These are phyloP conservation scores for Cygnus olor DNA, from an alignment of 2,797 vertebrate species.

Conservation along the genomic window DNA sequence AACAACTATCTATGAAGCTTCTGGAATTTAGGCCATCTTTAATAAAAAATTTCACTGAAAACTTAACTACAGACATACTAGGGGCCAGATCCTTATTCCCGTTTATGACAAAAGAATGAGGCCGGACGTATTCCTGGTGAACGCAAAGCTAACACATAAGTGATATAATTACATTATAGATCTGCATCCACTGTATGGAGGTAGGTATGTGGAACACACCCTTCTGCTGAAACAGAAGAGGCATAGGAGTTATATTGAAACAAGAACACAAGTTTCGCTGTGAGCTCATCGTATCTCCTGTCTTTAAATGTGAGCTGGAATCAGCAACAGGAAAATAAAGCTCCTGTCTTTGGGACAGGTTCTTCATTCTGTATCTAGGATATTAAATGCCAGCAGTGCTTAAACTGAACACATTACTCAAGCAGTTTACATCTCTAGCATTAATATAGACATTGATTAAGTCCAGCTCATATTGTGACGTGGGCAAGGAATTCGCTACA, in stretches of 20 bases:
- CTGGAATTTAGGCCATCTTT: not conserved
- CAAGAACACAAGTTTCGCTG: not conserved
- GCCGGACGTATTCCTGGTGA: not conserved
- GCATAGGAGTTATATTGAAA: not conserved
- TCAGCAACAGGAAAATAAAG: not conserved
- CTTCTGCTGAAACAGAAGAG: not conserved
- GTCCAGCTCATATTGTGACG: not conserved
- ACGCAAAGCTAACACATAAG: not conserved
- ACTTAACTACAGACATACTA: not conserved
- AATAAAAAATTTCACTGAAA: not conserved
- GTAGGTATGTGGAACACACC: not conserved
- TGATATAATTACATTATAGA: not conserved
- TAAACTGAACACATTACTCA: not conserved
- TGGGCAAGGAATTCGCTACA: not conserved
- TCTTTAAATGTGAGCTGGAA: not conserved
- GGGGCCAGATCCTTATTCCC: not conserved
- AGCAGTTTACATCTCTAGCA: not conserved
- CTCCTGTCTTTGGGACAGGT: not conserved
- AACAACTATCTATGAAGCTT: not conserved
- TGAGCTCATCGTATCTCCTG: not conserved
- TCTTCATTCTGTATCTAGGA: not conserved
- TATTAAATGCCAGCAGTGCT: not conserved
- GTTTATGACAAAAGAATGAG: not conserved
- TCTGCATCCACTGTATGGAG: not conserved
- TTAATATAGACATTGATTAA: fast-evolving